A percentile compares a stretch with the other conserved stretches of the same genome.
phyloP scores from a whole-genome alignment of 2,113 vertebrate genomes.

The Eidolon helvum region DNA sequence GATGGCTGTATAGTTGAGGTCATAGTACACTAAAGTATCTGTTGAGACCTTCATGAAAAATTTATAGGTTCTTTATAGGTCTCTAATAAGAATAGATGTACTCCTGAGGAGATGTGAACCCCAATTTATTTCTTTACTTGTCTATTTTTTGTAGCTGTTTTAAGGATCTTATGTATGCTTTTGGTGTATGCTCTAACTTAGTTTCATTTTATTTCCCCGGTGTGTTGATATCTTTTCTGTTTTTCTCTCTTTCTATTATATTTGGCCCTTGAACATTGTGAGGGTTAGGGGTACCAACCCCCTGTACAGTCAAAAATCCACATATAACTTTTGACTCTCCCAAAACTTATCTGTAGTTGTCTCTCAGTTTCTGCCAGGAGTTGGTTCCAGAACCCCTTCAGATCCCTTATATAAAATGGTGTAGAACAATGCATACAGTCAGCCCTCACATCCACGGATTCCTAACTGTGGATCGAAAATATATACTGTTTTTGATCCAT shows the following conservation, averaged over 20 bases:
- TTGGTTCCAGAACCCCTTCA: background rate
- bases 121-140: background rate
- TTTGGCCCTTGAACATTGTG: background rate
- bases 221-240: background rate
- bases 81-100: background rate
- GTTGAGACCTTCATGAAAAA: background rate
- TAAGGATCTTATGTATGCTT: background rate
- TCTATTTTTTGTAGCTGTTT: background rate
- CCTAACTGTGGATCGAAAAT: background rate
- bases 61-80: background rate
- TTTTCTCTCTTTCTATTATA: background rate
- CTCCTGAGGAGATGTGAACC: background rate
- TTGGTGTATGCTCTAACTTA: background rate
- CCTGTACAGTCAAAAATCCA: background rate
- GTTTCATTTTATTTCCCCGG: slow-evolving; percentile 9
- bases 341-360: background rate
- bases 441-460: background rate
- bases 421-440: background rate
- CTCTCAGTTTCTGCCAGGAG: background rate
- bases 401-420: background rate
- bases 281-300: background rate
- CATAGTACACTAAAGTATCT: background rate
- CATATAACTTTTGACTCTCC: background rate
- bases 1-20: background rate
- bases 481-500: background rate